Evolutionary conservation across 2,113 vertebrate genomes (phyloP), one percentile per base, ranked within the genome.

Genomic region (Prinia subflava): DNA sequence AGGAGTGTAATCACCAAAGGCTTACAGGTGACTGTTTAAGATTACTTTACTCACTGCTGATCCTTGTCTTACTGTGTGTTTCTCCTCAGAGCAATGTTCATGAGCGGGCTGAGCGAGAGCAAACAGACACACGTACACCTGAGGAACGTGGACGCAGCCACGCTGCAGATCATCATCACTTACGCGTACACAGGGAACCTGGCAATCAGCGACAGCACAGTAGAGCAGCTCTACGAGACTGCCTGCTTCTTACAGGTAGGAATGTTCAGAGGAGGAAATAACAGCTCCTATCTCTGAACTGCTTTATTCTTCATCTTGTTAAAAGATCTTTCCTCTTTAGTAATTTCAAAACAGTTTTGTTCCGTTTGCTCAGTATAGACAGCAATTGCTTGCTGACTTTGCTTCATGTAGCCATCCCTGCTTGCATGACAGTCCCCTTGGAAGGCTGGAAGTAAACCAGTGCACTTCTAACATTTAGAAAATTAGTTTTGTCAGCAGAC

Each of bases 111-210:
- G 27, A 99, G 99, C 16, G 99, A 99, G 96, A 99, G 99, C 94
- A 99, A 99, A 90, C 99, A 99, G 97, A 99, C 99, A 17, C 99
- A 99, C 1, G 98, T 99, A 18, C 98, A 99, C 94, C 97, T 99
- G 97, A 98, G 98, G 97, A 99, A 99, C 31, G 99, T 99, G 97
- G 99, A 99, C 95, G 98, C 99, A 2, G 98, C 98, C 93, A 99
- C 99, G 11, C 97, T 99, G 93, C 99, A 99, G 96, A 99, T 99
- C 81, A 99, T 99, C 97, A 99, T 99, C 96, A 97, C 98, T 15
- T 99, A 99, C 1, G 99, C 99, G 9, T 99, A 99, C 97, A 99
- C 99, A n/a, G 99, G 99, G 78, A 99, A 99, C 98, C 96, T 99
- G 98, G 98, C 98, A 93, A 98, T 99, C 97, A 99, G 95, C 2